Evolutionary conservation across 2,113 vertebrate species (phyloP), one percentile per base, ranked within the genome.

Genomic region (Xerus inauris): DNA sequence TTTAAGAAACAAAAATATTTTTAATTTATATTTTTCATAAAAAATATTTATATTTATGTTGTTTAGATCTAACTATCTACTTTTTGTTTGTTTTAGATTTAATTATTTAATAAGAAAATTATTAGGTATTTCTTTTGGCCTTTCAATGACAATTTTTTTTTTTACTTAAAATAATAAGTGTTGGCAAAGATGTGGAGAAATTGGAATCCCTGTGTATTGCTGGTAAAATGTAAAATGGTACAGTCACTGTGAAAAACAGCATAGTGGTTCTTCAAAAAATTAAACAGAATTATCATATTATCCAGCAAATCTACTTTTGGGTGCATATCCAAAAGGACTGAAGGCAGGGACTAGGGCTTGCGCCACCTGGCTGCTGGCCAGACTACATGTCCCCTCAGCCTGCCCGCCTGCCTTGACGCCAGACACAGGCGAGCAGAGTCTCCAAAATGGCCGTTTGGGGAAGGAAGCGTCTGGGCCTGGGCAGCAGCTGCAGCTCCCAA

Each of bases 1-100:
- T 42, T 79, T 73, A 83, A 92, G 47, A 85, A 95, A 91, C 54
- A n/a, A 54, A 57, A 87, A 87, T 45, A 45, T 65, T 84, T 94
- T 91, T 71, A 51, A 84, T 32, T 65, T 65, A 64, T 64, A 28
- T 17, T 84, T 65, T 47, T 24, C 40, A 65, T 45, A 57, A 57
- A 22, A 22, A 49, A 49, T 13, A 49, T 12, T 49, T 49, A 57
- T 57, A 57, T 22, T 57, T 22, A 57, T 57, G 22, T 57, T 57
- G 24, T 62, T 62, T 28, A 62, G 24, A 62, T 26, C 17, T 49
- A 49, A 49, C 19, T 62, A 62, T 11, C 24, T 26, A 62, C 59
- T 62, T 26, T 62, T 62, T 57, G 51, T 54, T 59, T 59, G 57
- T 59, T 59, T 59, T 59, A 67, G 65, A 67, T 67, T 32, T 67